These are phyloP conservation scores for Himalopsyche japonica DNA, from an alignment of 2,888 invertebrate genomes.

Conservation along the genomic window DNA sequence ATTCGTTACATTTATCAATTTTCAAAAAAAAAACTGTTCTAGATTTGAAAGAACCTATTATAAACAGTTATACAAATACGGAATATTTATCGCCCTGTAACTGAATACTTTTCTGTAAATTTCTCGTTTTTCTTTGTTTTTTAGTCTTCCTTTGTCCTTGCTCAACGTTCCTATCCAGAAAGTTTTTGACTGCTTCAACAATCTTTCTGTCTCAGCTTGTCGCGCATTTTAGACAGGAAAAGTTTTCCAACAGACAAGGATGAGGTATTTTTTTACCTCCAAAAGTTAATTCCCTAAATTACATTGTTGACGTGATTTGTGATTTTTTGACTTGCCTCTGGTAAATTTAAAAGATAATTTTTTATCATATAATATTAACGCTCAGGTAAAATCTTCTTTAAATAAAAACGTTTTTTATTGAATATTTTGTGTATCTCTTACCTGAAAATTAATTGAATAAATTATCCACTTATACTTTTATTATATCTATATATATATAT, in stretches of 20 bases:
- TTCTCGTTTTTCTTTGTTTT: not conserved
- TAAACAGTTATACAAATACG: too few species aligned
- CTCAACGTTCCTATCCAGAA: not conserved
- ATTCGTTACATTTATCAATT: too few species aligned
- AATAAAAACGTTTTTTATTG: too few species aligned
- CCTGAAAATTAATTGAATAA: too few species aligned
- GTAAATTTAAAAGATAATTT: not conserved
- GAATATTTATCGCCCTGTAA: not conserved
- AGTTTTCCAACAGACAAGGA: not conserved
- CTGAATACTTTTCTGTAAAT: not conserved
- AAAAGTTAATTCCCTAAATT: not conserved
- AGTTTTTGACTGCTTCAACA: not conserved
- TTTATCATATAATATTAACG: not conserved
- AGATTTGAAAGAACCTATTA: too few species aligned
- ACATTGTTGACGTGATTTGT: not conserved
- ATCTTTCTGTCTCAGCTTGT: not conserved
- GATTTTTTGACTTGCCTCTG: not conserved
- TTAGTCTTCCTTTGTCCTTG: not conserved
- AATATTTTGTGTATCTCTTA: too few species aligned
- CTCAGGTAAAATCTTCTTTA: too few species aligned
- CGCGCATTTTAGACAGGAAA: not conserved
- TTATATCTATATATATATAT: too few species aligned
- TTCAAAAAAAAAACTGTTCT: too few species aligned
- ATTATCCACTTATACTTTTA: too few species aligned
- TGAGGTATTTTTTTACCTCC: not conserved